Conservation (phyloP, 2,113 vertebrate genomes). For the Pituophis catenifer region DNA sequence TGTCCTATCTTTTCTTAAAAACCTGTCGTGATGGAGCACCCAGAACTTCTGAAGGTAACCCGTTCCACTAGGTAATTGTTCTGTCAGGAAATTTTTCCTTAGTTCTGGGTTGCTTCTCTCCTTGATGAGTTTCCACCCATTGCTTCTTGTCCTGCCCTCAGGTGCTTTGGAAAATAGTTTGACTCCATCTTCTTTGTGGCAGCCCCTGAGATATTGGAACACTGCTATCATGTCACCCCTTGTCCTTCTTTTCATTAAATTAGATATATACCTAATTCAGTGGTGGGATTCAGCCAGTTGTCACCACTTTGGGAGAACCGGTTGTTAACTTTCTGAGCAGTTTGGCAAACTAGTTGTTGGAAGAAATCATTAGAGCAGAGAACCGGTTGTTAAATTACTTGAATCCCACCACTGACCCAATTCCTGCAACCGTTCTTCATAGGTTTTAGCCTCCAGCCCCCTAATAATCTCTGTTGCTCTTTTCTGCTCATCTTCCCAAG, state of each 20-base stretch:
- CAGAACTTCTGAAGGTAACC: background rate
- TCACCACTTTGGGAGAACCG: too few relatives aligned
- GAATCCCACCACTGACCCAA: background rate
- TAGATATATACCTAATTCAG: background rate
- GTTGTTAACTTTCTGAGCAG: too few relatives aligned
- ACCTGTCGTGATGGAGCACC: background rate
- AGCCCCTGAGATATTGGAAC: background rate
- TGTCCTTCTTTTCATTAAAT: background rate
- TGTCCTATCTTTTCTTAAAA: background rate
- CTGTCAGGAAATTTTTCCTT: background rate
- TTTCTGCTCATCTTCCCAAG: constrained; percentile 22
- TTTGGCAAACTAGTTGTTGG: too few relatives aligned
- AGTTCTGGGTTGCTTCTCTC: background rate
- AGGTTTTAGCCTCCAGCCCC: background rate
- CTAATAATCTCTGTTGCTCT: background rate
- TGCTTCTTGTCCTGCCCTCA: background rate
- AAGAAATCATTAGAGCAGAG: too few relatives aligned
- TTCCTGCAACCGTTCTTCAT: background rate
- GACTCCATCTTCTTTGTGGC: background rate
- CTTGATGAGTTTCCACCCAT: background rate
- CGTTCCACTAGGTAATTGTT: background rate
- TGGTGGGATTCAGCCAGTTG: too few relatives aligned
- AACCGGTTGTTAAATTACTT: too few relatives aligned
- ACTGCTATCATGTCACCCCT: background rate
- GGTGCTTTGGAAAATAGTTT: background rate